Conservation (phyloP, 2,113 vertebrate genomes). For the Agapornis roseicollis region DNA sequence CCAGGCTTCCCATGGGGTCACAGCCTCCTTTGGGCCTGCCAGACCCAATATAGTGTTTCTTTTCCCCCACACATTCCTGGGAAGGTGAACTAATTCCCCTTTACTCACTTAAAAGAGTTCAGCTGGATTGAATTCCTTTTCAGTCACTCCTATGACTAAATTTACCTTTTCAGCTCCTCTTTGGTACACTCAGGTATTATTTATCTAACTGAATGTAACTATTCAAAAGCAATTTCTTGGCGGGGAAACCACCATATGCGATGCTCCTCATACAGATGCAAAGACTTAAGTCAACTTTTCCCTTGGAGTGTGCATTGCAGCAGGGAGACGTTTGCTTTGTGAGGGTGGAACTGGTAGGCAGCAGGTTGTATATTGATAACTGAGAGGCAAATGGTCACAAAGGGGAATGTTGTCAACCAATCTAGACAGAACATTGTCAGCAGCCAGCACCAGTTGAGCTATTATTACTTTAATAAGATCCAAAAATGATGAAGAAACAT, state of each 20-base stretch:
- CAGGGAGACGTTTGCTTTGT: background rate
- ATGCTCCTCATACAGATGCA: background rate
- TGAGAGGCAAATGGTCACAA: background rate
- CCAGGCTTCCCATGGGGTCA: background rate
- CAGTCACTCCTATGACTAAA: background rate
- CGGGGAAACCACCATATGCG: accelerated
- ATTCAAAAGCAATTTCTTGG: background rate
- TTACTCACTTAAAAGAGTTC: background rate
- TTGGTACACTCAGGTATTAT: background rate
- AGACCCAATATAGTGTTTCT: background rate
- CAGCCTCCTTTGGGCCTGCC: background rate
- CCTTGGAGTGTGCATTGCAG: background rate
- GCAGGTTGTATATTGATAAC: background rate
- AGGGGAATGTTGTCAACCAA: background rate
- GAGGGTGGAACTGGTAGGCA: background rate
- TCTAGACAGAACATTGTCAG: background rate
- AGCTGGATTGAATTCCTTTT: background rate
- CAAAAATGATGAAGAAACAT: background rate
- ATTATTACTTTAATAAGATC: background rate
- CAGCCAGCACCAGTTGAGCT: background rate
- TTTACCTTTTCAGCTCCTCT: background rate
- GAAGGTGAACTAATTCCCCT: background rate
- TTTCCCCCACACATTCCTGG: accelerated
- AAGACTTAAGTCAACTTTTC: background rate
- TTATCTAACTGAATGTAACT: background rate